phyloP scores from a whole-genome alignment of 2,888 invertebrate species.

The Girardia tigrina region DNA sequence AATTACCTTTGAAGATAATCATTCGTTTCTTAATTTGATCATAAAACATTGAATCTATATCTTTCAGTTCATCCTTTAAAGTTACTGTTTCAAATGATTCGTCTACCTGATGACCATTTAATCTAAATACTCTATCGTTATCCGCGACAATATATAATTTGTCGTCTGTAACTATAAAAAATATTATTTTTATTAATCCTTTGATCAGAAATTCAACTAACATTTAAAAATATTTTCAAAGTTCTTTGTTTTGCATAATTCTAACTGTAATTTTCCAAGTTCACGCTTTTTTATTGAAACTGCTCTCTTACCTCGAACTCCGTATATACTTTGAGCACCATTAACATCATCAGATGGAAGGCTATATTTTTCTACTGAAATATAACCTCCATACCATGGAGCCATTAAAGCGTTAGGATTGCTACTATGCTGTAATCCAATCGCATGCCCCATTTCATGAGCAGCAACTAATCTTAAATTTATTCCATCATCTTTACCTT shows the following conservation, averaged over 20 bases:
- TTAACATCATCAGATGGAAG: neutral
- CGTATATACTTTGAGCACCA: neutral
- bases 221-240: neutral
- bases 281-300: neutral
- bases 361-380: neutral
- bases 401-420: neutral
- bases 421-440: constrained; percentile 1
- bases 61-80: neutral
- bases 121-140: neutral
- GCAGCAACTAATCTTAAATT: neutral
- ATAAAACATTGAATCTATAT: neutral
- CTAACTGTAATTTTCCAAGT: neutral
- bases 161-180: neutral
- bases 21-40: neutral
- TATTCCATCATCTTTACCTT: neutral
- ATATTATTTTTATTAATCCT: neutral
- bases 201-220: neutral
- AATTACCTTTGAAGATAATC: neutral
- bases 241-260: neutral
- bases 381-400: constrained; percentile 18
- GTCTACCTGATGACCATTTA: neutral
- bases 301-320: neutral
- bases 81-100: neutral
- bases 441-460: constrained; percentile 16
- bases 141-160: neutral